Evolutionary conservation across 2,888 invertebrate genomes (phyloP).

Genomic region (Gastracanthus pulcherrimus): DNA sequence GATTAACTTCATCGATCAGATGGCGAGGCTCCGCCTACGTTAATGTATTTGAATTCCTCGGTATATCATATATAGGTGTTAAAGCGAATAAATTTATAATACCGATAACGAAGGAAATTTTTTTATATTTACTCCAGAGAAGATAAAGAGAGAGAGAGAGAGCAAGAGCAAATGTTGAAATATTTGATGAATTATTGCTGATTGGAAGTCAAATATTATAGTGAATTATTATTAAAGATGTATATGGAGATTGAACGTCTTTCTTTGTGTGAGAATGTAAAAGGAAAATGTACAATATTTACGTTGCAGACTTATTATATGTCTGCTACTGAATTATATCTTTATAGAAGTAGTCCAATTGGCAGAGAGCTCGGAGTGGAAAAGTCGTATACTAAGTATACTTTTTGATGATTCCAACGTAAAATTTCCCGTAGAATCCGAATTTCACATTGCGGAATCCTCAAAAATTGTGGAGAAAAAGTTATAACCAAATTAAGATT

Average conservation of each 20-base stretch:
- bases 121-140: neutral
- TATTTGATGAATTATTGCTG: neutral
- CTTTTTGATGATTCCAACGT: too few relatives aligned
- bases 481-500: too few relatives aligned
- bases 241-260: neutral
- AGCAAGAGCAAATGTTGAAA: too few relatives aligned
- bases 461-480: too few relatives aligned
- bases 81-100: too few relatives aligned
- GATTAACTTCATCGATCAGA: neutral
- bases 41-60: too few relatives aligned
- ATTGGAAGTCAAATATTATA: constrained; percentile 13
- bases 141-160: too few relatives aligned
- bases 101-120: neutral
- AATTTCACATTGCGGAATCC: too few relatives aligned
- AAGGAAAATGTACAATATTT: neutral
- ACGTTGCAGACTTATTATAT: neutral
- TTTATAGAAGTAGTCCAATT: too few relatives aligned
- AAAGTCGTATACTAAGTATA: neutral
- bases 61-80: too few relatives aligned
- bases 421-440: too few relatives aligned
- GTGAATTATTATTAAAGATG: neutral
- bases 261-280: neutral
- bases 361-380: too few relatives aligned
- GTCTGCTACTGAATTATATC: neutral
- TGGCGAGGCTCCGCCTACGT: neutral